Evolutionary conservation across 2,797 vertebrate genomes (phyloP).

Genomic region (Acipenser ruthenus): DNA sequence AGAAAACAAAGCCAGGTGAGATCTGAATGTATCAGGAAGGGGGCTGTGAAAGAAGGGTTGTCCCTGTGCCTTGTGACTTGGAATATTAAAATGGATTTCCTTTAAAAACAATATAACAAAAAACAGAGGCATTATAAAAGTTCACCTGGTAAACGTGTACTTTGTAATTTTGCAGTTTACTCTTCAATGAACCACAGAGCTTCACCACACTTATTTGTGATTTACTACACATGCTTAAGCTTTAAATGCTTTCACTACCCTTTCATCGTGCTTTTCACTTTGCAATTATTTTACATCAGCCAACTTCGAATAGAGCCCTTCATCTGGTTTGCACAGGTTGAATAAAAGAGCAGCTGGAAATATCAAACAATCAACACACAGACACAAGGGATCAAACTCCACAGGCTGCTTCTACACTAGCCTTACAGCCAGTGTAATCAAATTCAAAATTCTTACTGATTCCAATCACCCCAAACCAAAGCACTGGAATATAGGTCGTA

Average conservation of each 20-base stretch:
- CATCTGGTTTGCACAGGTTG: not conserved
- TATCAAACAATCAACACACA: not conserved
- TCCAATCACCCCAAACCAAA: slow-evolving; percentile 9
- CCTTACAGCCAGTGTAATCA: not conserved
- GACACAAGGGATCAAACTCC: not conserved
- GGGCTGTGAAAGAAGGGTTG: not conserved
- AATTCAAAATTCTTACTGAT: slow-evolving; percentile 11
- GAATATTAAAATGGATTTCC: too few relatives aligned
- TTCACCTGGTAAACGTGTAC: too few relatives aligned
- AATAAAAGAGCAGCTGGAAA: not conserved
- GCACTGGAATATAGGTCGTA: slow-evolving; percentile 1
- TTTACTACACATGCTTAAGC: not conserved
- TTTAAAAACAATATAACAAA: too few relatives aligned
- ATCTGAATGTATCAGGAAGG: too few relatives aligned
- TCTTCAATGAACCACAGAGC: too few relatives aligned
- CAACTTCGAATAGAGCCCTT: not conserved
- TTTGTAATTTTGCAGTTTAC: too few relatives aligned
- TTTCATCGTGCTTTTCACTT: not conserved
- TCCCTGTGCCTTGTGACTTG: not conserved
- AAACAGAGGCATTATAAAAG: too few relatives aligned
- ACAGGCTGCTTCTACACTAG: not conserved
- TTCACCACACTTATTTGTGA: too few relatives aligned
- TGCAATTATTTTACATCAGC: not conserved
- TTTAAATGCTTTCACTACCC: not conserved
- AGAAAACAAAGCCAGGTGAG: too few relatives aligned